Percentiles rank a stretch among this genome's conserved stretches.
Conservation (phyloP, 2,113 vertebrate genomes). For the Nipponia nippon region DNA sequence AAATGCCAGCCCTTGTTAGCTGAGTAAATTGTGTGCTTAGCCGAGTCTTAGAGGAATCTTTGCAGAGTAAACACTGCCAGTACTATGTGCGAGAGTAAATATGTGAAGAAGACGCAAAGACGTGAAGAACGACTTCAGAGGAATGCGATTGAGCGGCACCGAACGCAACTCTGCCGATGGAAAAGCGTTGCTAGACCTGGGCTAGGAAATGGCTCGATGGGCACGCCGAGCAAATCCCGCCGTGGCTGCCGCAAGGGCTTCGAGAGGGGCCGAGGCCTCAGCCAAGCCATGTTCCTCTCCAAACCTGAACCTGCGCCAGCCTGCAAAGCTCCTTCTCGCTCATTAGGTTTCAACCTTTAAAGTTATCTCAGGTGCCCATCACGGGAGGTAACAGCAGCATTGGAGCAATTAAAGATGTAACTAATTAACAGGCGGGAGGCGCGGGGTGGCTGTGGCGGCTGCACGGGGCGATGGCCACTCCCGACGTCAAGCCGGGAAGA, state of each 20-base stretch:
- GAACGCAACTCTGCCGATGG: accelerated
- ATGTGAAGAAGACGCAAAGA: neutral
- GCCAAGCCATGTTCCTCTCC: neutral
- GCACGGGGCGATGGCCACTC: no score
- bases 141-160: neutral
- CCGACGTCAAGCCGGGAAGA: neutral
- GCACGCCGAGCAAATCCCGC: no score
- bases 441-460: neutral
- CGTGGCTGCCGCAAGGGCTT: neutral
- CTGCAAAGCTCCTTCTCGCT: no score
- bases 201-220: accelerated
- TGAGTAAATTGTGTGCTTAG: constrained; percentile 65
- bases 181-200: neutral
- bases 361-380: accelerated
- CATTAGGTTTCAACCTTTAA: neutral
- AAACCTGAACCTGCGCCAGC: no score
- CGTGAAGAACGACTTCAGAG: neutral
- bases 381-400: neutral
- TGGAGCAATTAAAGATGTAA: neutral
- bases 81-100: constrained; percentile 5
- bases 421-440: neutral
- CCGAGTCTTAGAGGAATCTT: constrained; percentile 58
- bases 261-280: neutral
- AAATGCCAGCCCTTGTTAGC: constrained; percentile 72
- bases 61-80: constrained; percentile 60